Evolutionary conservation across 2,888 invertebrate species (phyloP), one percentile per base, ranked within the genome.

Genomic region (Eumerus sabulonum): DNA sequence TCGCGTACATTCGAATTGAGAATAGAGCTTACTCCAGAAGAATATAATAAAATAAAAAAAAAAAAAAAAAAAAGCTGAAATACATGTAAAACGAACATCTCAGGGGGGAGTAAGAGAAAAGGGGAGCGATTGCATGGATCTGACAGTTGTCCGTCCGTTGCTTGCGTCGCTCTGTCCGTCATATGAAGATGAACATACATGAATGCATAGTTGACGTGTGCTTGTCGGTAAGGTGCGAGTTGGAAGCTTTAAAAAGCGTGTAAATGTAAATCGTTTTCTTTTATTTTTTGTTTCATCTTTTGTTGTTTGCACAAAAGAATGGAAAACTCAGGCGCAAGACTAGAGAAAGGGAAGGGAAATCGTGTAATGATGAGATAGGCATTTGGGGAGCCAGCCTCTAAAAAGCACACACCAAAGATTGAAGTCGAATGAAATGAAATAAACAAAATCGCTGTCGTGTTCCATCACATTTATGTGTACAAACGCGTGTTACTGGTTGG

Each of bases 211-310:
- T 44, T 54, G 48, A 48, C 48, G 50, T 60, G 36, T 5, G 36
- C 11, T 36, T 36, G n/a, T n/a, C 5, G 36, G 11, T 11, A 38
- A 12, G 44, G 42, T 35, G 50, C 18, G 59, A 57, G 67, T 27
- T 27, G n/a, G 63, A 50, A 74, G 74, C 63, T 79, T 74, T 51
- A 53, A 57, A 47, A 73, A 73, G 73, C 53, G 73, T 79, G 73
- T 57, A 77, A 77, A 51, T 73, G 73, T 77, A 59, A 67, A 9
- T 56, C 54, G 48, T 3, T 18, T 67, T 48, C 36, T 62, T 54
- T n/a, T n/a, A n/a, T n/a, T n/a, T n/a, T n/a, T n/a, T n/a, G n/a
- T n/a, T 51, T 7, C 27, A 4, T 27, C 44, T 18, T 36, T 13
- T 40, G 18, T 27, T 1, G 9, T 19, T 27, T 27, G 7, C 27